Evolutionary conservation across 1,140 invertebrate species (phyloP).

Genomic region (Drosophila asahinai): DNA sequence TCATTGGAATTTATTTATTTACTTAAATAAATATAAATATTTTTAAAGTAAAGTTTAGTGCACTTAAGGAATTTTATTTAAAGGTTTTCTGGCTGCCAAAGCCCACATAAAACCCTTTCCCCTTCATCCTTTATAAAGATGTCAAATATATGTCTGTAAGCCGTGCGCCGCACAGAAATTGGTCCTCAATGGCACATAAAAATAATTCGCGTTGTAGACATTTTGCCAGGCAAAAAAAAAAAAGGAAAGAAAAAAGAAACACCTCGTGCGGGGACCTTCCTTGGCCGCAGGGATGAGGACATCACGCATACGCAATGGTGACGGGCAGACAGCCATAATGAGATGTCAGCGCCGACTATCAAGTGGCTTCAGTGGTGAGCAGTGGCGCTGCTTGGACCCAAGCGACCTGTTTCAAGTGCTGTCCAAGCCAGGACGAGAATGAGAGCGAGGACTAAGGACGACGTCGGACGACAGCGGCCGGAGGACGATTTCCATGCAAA

Average conservation of each 20-base stretch:
- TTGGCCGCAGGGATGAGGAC: slow-evolving; percentile 26
- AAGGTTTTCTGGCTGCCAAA: neutral
- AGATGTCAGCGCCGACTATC: slow-evolving; percentile 81
- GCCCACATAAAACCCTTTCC: neutral
- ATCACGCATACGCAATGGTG: slow-evolving; percentile 77
- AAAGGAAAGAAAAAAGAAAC: neutral
- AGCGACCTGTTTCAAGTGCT: slow-evolving; percentile 74
- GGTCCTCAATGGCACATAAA: slow-evolving; percentile 76
- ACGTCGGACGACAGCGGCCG: slow-evolving; percentile 14
- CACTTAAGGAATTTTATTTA: no score
- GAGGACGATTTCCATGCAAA: slow-evolving; percentile 64
- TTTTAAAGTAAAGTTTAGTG: no score
- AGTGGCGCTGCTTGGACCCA: slow-evolving; percentile 60
- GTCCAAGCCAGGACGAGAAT: slow-evolving; percentile 30
- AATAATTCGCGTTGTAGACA: slow-evolving; percentile 78
- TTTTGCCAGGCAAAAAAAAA: slow-evolving; percentile 65
- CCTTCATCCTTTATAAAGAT: neutral
- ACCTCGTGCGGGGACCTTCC: slow-evolving; percentile 2
- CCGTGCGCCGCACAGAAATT: slow-evolving; percentile 48
- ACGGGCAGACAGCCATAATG: slow-evolving; percentile 76
- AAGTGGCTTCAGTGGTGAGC: slow-evolving; percentile 67
- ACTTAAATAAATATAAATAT: neutral
- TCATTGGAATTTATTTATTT: neutral
- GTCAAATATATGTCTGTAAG: slow-evolving; percentile 34
- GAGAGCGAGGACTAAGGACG: slow-evolving; percentile 16